Conservation (phyloP, 2,797 vertebrate genomes). For the Protosalanx chinensis region DNA sequence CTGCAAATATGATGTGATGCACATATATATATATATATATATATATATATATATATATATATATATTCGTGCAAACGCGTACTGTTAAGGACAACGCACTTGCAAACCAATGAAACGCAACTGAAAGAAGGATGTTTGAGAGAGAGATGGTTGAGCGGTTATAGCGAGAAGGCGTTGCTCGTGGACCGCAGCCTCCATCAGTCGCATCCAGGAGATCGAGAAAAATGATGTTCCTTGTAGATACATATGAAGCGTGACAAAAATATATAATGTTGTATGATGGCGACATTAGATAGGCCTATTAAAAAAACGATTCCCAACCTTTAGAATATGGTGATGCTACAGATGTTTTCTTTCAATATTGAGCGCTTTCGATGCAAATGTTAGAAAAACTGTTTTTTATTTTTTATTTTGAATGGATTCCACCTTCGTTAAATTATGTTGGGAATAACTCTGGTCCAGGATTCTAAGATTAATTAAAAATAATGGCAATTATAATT, state of each 20-base stretch:
- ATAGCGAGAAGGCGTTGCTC: conserved; percentile 60
- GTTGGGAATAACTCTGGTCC: conserved; percentile 9
- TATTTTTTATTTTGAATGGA: no score
- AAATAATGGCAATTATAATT: not conserved
- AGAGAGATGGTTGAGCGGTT: conserved; percentile 44
- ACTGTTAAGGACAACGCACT: not conserved
- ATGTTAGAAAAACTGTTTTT: not conserved
- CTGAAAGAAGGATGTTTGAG: not conserved
- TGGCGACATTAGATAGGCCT: not conserved
- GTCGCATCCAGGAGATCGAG: conserved; percentile 49
- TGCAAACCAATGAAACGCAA: conserved; percentile 3
- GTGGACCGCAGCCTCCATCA: conserved; percentile 62
- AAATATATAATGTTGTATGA: not conserved
- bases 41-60: not conserved
- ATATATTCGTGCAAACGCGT: not conserved
- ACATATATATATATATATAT: not conserved
- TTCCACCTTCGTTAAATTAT: not conserved
- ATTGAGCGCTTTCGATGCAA: not conserved
- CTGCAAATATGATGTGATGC: no score
- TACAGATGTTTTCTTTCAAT: conserved; percentile 1
- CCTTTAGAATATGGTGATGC: not conserved
- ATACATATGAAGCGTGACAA: conserved; percentile 9
- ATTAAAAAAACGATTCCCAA: conserved; percentile 15
- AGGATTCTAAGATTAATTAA: not conserved
- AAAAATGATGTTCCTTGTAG: conserved; percentile 30